Percentiles rank a stretch among this genome's conserved stretches.
Conservation (phyloP, 2,113 vertebrate genomes). For the Panurus biarmicus region DNA sequence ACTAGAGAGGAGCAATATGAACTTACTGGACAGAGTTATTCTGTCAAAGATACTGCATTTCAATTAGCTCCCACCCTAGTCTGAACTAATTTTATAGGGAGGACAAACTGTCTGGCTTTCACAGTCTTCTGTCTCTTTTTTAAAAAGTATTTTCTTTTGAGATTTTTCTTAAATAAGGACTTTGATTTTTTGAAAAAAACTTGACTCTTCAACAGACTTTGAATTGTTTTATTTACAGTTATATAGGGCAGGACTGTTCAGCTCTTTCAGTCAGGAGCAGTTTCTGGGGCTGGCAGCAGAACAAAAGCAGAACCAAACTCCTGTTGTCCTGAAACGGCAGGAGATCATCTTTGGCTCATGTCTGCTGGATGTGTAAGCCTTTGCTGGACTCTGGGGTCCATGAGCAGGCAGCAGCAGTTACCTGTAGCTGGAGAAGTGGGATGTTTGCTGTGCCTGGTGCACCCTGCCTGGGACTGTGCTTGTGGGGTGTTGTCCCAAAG, state of each 20-base stretch:
- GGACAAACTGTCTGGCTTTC: background rate
- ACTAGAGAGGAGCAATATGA: background rate
- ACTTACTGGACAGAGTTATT: background rate
- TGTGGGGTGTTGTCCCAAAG: background rate
- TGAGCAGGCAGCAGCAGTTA: background rate
- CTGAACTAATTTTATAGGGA: background rate
- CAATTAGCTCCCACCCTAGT: background rate
- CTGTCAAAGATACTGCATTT: background rate
- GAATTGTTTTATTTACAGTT: background rate
- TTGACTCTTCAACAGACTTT: background rate
- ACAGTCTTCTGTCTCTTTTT: background rate
- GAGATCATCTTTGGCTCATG: background rate
- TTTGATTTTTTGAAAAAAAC: background rate
- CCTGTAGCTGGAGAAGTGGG: background rate
- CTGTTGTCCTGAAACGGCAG: background rate
- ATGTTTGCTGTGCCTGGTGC: background rate
- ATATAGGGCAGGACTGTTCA: background rate
- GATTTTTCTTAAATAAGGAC: background rate
- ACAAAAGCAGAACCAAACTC: background rate
- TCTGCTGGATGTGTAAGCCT: background rate
- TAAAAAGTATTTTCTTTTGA: background rate
- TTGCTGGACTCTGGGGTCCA: background rate
- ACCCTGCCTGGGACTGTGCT: rapidly evolving
- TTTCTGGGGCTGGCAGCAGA: background rate
- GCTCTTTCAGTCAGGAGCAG: background rate